Percentiles rank a stretch among this genome's conserved stretches.
phyloP scores from a whole-genome alignment of 2,113 vertebrate genomes.

The Sebastes schlegelii region DNA sequence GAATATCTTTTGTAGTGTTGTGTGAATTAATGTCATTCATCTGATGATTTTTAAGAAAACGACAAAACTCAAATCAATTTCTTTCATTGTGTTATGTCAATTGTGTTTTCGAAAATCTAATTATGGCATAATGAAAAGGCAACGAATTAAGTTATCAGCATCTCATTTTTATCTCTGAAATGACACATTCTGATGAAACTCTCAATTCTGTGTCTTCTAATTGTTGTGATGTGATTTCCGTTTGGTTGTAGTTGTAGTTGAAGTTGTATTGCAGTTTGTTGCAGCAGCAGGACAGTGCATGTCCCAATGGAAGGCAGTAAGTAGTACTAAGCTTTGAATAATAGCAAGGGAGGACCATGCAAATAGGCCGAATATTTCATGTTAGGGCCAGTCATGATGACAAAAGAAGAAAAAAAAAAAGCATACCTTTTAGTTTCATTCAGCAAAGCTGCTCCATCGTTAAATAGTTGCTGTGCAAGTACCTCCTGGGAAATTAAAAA shows the following conservation, averaged over 20 bases:
- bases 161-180: slow-evolving; percentile 6
- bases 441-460: slow-evolving; percentile 67
- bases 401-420: slow-evolving; percentile 55
- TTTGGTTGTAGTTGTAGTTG: slow-evolving; percentile 1
- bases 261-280: slow-evolving; percentile 19
- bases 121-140: slow-evolving; percentile 9
- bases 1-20: not conserved
- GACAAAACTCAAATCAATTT: not conserved
- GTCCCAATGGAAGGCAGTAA: slow-evolving; percentile 34
- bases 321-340: slow-evolving; percentile 29
- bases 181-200: not conserved
- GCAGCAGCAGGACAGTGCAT: not conserved
- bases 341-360: slow-evolving; percentile 36
- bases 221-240: not conserved
- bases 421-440: slow-evolving; percentile 76
- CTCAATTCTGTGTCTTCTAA: not conserved
- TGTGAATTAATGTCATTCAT: not conserved
- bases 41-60: not conserved
- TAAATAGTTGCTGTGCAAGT: slow-evolving; percentile 80
- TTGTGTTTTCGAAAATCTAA: slow-evolving; percentile 8
- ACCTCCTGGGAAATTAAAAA: slow-evolving; percentile 87
- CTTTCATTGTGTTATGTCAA: not conserved
- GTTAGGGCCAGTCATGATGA: slow-evolving; percentile 61
- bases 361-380: slow-evolving; percentile 60
- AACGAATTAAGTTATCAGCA: not conserved